Base-by-base conservation (phyloP, 1,140 invertebrate genomes). In the Apis laboriosa region DNA sequence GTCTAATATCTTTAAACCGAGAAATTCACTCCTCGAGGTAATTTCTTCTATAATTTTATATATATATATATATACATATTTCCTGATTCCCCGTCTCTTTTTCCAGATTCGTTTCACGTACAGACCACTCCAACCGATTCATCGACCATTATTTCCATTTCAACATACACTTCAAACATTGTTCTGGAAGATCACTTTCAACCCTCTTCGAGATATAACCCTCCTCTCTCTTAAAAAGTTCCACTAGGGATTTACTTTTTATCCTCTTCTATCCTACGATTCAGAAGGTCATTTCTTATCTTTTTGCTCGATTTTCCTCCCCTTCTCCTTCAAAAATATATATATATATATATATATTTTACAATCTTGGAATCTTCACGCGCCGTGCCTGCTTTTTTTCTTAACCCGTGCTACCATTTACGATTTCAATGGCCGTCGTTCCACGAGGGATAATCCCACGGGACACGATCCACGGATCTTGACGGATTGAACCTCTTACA, bases 1-100 rank as follows among this genome's bases (percentile, higher is more conserved):
- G 15, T 53, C 9, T 13, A 51, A 71, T 1, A 9, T 1, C 0
- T 0, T 34, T 17, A 0, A 0, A 12, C 5, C 12, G 9, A 8
- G 70, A 9, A 17, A 72, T 19, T 11, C 15, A 34, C 4, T 43
- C 7, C 34, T 43, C 34, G 4, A 43, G 34, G 5, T 7, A 43
- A 43, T 43, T 43, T 7, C 4, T 43, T 43, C 34, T 0, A 43
- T 7, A 4, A 7, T 43, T 7, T 7, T 43, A 5, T 43, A 43
- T 43, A 43, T 43, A 7, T 43, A 7, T 43, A 43, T 43, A 43
- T 43, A 43, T 43, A 43, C 0, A 43, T 43, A 43, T 43, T 43
- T 43, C 34, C 34, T 2, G 28, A 34, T 34, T 34, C 13, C 17
- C 64, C 17, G 9, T 49, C 19, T 19, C 4, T 21, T 19, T 11